Evolutionary conservation across 2,797 vertebrate species (phyloP).

Genomic region (Arremon aurantiirostris): DNA sequence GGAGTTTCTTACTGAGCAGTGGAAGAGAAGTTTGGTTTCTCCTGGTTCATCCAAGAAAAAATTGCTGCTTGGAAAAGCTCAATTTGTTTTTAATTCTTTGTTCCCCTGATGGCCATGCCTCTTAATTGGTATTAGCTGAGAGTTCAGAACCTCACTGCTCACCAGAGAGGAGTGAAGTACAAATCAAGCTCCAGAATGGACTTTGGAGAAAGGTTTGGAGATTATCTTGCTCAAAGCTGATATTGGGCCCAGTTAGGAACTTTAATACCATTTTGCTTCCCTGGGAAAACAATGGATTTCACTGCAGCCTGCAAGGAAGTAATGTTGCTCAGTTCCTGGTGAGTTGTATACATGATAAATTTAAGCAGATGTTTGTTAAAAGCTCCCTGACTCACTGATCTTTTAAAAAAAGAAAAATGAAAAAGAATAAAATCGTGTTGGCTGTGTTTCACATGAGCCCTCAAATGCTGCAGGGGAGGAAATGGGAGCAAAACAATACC

Average conservation of each 20-base stretch:
- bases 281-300: neutral
- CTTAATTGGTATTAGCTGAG: neutral
- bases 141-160: neutral
- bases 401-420: rapidly evolving
- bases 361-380: neutral
- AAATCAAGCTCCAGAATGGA: neutral
- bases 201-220: neutral
- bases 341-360: neutral
- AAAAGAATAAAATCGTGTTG: rapidly evolving
- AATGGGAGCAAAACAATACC: neutral
- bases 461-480: neutral
- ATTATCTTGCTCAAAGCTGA: neutral
- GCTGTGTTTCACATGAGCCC: neutral
- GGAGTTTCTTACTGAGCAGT: rapidly evolving
- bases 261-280: neutral
- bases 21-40: neutral
- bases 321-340: neutral
- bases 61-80: neutral
- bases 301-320: neutral
- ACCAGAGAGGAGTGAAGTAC: neutral
- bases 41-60: neutral
- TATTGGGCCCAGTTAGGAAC: neutral
- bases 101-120: neutral
- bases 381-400: neutral
- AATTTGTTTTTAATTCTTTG: neutral